Percentiles rank a stretch among this genome's conserved stretches.
Conservation (phyloP, 1,140 invertebrate genomes). For the Drosophila dunni region DNA sequence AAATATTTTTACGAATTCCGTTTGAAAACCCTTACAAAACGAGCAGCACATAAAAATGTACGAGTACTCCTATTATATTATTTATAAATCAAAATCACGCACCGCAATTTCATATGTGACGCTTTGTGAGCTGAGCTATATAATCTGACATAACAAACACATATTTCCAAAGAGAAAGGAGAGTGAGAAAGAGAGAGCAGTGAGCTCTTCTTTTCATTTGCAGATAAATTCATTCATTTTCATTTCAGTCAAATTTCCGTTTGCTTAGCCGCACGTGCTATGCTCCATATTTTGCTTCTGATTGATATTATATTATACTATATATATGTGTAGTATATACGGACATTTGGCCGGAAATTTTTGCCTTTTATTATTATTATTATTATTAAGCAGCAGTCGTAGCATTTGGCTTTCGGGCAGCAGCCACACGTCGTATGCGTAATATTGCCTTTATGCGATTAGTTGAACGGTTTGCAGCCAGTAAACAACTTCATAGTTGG, state of each 20-base stretch:
- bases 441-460: conserved; percentile 15
- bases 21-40: conserved; percentile 52
- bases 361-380: conserved; percentile 39
- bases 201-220: conserved; percentile 34
- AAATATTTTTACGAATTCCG: conserved; percentile 54
- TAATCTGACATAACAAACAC: conserved; percentile 42
- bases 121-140: conserved; percentile 44
- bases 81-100: conserved; percentile 60
- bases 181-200: not conserved
- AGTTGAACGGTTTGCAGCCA: conserved; percentile 3
- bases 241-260: conserved; percentile 58
- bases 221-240: conserved; percentile 60
- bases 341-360: conserved; percentile 31
- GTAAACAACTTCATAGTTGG: conserved; percentile 35
- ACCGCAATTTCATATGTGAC: conserved; percentile 46
- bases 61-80: conserved; percentile 47
- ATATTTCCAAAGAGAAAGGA: conserved; percentile 3
- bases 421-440: conserved; percentile 35
- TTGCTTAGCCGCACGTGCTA: conserved; percentile 55
- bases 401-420: conserved; percentile 1
- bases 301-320: conserved; percentile 53
- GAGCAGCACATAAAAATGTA: conserved; percentile 50
- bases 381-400: conserved; percentile 3
- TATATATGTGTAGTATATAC: conserved; percentile 1
- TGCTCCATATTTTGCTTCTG: conserved; percentile 51